Evolutionary conservation across 1,140 invertebrate species (phyloP), one percentile per base, ranked within the genome.

Genomic region (Phenacoccus solenopsis): DNA sequence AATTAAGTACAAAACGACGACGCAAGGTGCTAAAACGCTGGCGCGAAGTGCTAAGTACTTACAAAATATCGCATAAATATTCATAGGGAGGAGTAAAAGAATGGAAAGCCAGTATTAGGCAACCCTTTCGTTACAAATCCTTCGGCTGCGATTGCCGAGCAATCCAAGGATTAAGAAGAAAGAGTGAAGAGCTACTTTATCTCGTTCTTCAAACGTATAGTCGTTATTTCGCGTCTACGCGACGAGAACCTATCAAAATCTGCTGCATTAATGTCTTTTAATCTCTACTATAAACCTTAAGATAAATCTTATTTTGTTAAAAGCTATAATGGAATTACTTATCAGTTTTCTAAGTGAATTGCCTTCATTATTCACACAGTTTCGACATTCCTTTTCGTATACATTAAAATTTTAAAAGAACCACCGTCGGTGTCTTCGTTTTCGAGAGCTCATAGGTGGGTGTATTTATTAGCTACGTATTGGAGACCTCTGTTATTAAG

Each of bases 271-370:
- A 64, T 64, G 59, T 64, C 59, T 64, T 64, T 64, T 64, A 64
- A 64, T 64, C 59, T 64, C 59, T 64, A 24, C 59, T 64, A 64
- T 64, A 64, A 64, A 64, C 59, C 25, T 64, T 64, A 64, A 64
- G 59, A 64, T 64, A 64, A 64, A 64, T 64, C 59, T 64, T 64
- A 64, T 64, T 64, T 64, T 64, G 59, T 64, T 64, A 64, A 64
- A 64, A 64, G 59, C 59, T 64, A 22, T 64, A 64, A 64, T 64
- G 59, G 59, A 64, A 64, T 64, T 64, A 64, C 59, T 64, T 64
- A 64, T 64, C 59, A 64, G 59, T 64, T 64, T 64, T 64, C 59
- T 64, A 64, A 64, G 59, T 64, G 59, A 64, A 64, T 64, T 64
- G 59, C 59, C 59, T 64, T 64, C 59, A 64, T 64, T 64, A 64